Conservation (phyloP, 2,888 invertebrate species). For the Morpho achilles region DNA sequence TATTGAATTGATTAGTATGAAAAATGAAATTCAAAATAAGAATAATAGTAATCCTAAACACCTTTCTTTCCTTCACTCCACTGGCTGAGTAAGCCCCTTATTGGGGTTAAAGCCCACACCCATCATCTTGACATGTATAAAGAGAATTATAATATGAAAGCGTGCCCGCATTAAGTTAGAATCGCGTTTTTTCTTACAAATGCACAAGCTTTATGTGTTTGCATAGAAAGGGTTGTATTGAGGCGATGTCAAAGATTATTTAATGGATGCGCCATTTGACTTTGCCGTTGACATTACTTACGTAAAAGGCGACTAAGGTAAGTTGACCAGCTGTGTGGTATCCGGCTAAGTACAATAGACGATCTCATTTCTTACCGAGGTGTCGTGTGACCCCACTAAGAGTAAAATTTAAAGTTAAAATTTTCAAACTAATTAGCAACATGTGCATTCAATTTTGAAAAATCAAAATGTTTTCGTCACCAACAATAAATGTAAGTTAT, state of each 20-base stretch:
- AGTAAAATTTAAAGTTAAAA: too few relatives aligned
- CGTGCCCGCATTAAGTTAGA: conserved; percentile 26
- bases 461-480: too few relatives aligned
- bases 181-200: conserved; percentile 34
- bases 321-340: not conserved
- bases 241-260: conserved; percentile 21
- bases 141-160: conserved; percentile 25
- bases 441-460: too few relatives aligned
- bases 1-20: too few relatives aligned
- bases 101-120: conserved; percentile 1
- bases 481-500: too few relatives aligned
- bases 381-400: too few relatives aligned
- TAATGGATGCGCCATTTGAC: not conserved
- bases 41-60: too few relatives aligned
- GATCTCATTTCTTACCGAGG: too few relatives aligned
- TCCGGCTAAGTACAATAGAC: too few relatives aligned
- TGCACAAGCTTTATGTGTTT: conserved; percentile 42
- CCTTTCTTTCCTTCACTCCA: not conserved
- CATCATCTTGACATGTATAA: conserved; percentile 15
- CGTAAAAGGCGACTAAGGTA: not conserved
- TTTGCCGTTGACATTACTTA: too few relatives aligned
- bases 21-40: too few relatives aligned
- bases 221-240: conserved; percentile 39
- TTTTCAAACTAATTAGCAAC: too few relatives aligned
- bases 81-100: not conserved